Evolutionary conservation across 2,113 vertebrate genomes (phyloP).

Genomic region (Pheucticus melanocephalus): DNA sequence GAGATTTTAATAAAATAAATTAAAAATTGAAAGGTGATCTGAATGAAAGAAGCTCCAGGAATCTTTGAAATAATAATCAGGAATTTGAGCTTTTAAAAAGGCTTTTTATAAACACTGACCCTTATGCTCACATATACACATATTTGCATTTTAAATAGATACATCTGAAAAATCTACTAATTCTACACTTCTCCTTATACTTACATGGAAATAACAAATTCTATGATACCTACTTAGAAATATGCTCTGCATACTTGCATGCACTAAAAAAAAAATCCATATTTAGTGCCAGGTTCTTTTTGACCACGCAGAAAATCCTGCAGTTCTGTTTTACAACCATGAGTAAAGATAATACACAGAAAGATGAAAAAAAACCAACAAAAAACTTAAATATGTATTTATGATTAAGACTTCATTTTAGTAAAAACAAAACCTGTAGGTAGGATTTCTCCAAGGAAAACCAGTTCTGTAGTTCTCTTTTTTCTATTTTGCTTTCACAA

Average conservation of each 20-base stretch:
- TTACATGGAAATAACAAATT: not conserved
- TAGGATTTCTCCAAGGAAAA: not conserved
- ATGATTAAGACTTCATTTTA: not conserved
- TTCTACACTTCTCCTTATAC: not conserved
- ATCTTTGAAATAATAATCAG: slow-evolving; percentile 35
- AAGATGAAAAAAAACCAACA: not conserved
- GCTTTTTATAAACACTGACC: slow-evolving; percentile 10
- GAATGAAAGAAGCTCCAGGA: slow-evolving; percentile 19
- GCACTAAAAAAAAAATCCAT: not conserved
- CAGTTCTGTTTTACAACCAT: not conserved
- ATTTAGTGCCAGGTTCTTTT: not conserved
- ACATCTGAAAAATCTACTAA: not conserved
- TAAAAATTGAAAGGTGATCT: slow-evolving; percentile 55
- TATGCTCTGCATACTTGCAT: not conserved
- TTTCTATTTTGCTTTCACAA: not conserved
- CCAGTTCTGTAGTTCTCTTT: not conserved
- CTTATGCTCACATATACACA: not conserved
- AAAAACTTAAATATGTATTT: not conserved
- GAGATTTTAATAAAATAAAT: slow-evolving; percentile 52
- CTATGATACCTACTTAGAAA: not conserved
- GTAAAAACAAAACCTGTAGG: not conserved
- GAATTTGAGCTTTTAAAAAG: slow-evolving; percentile 4
- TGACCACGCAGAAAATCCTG: not conserved
- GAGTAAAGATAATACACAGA: not conserved
- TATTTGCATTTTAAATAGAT: slow-evolving; percentile 5